Evolutionary conservation across 2,888 invertebrate genomes (phyloP), one percentile per base, ranked within the genome.

Genomic region (Cataglyphis livida): DNA sequence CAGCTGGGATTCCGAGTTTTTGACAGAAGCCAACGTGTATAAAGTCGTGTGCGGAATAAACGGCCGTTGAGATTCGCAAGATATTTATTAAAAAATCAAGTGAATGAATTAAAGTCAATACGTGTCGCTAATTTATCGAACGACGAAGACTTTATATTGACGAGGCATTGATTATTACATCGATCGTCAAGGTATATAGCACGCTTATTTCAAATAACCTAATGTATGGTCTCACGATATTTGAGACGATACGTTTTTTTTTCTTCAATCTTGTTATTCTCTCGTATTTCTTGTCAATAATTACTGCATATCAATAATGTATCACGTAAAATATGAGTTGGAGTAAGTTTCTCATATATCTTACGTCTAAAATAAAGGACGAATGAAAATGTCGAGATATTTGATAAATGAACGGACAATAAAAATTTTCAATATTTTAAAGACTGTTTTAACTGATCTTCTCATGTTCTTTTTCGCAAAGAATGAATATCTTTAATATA

Each of bases 1-100:
- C 94, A 94, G 94, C 93, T 94, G 93, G 90, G 90, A 90, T 91
- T 93, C 89, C 88, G 89, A 88, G 90, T 38, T 90, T 93, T 93
- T 93, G 93, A 93, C 93, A 92, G 92, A 88, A 91, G 91, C 90
- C 93, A 93, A 92, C 93, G 93, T 93, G 93, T 92, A 93, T 90
- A 91, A 91, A 92, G 86, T 87, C 81, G 85, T 84, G 87, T 85
- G 90, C 81, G 83, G 66, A 75, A 51, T 65, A 82, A 85, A 85
- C 83, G 18, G 62, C 82, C 87, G 84, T 71, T 78, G 86, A 79
- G 73, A 38, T 35, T 61, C 38, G 70, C 5, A 6, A 65, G 68
- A 75, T 66, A 84, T 84, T 74, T 66, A 76, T 81, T 64, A 59
- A 83, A 90, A 88, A 85, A 9, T 61, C 51, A 48, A 68, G 32